Conservation (phyloP, 2,797 vertebrate species). For the Setipinna tenuifilis region DNA sequence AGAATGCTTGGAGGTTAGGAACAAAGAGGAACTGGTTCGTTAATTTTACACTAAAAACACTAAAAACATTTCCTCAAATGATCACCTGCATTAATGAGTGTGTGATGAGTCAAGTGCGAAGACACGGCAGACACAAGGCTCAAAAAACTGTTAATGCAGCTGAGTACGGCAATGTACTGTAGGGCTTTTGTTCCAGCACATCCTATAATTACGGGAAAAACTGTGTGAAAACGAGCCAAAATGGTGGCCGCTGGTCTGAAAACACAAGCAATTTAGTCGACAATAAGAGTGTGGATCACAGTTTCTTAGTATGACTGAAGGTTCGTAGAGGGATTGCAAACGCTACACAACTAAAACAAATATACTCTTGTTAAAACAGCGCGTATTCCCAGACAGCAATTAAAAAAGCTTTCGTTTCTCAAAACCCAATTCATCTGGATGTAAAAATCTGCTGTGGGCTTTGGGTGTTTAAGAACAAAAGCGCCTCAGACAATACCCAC, state of each 20-base stretch:
- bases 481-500: conserved; percentile 16
- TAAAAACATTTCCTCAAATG: conserved; percentile 8
- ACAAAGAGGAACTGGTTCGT: neutral
- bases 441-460: neutral
- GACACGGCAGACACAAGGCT: neutral
- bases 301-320: neutral
- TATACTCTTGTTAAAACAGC: neutral
- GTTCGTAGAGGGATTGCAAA: neutral
- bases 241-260: neutral
- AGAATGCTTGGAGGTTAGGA: neutral
- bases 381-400: neutral
- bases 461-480: neutral
- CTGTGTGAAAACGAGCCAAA: neutral
- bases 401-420: neutral
- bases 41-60: neutral
- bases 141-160: neutral
- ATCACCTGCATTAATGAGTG: neutral
- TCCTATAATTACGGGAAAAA: neutral
- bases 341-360: neutral
- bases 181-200: neutral
- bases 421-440: neutral
- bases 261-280: neutral
- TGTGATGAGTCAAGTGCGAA: neutral
- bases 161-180: neutral
- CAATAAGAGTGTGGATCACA: neutral